Evolutionary conservation across 2,797 vertebrate genomes (phyloP).

Genomic region (Euthynnus affinis): DNA sequence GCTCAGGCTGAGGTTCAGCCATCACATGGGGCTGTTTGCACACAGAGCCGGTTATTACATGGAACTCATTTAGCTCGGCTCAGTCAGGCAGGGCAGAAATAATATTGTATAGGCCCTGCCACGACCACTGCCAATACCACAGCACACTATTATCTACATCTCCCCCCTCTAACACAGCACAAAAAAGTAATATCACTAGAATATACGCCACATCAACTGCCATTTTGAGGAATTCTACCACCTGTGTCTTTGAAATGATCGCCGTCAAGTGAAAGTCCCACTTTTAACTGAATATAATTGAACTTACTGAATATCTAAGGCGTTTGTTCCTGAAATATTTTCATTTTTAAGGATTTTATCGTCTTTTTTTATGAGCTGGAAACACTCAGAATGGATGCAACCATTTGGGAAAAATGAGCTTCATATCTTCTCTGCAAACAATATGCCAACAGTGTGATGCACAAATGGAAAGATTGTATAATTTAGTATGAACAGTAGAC

Average conservation of each 20-base stretch:
- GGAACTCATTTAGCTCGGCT: conserved; percentile 84
- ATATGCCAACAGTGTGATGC: neutral
- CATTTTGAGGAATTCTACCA: conserved; percentile 31
- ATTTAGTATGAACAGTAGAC: conserved; percentile 23
- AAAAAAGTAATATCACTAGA: conserved; percentile 49
- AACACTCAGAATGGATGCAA: conserved; percentile 1
- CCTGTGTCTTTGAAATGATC: conserved; percentile 17
- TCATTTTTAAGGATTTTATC: conserved; percentile 11
- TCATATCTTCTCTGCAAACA: conserved; percentile 14
- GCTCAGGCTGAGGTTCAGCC: conserved; percentile 71
- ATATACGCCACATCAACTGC: conserved; percentile 12
- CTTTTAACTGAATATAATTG: conserved; percentile 33
- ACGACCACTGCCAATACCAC: conserved; percentile 62
- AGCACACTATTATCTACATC: conserved; percentile 65
- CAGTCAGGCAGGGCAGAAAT: conserved; percentile 84
- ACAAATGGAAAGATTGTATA: conserved; percentile 12
- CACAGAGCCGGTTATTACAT: conserved; percentile 81
- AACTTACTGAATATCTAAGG: no score
- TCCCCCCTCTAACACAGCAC: conserved; percentile 48
- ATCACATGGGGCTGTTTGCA: conserved; percentile 78
- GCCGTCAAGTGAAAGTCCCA: neutral
- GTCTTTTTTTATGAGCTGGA: neutral
- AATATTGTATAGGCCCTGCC: conserved; percentile 73
- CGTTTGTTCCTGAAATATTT: neutral
- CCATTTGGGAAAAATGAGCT: neutral